Evolutionary conservation across 2,113 vertebrate genomes (phyloP).

Genomic region (Cryptomyrus ogoouensis): DNA sequence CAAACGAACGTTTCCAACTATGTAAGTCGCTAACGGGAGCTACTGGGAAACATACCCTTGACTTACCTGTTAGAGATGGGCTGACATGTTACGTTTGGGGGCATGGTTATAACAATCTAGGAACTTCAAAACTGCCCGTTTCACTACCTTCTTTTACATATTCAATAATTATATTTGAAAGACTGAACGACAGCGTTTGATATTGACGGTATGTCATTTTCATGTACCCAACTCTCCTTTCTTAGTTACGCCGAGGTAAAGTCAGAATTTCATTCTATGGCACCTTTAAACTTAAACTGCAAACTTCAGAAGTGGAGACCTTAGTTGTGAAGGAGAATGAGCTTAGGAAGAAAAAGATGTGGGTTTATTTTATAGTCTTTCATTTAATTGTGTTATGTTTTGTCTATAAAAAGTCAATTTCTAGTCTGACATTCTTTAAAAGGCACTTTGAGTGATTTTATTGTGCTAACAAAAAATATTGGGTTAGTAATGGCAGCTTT

Average conservation of each 20-base stretch:
- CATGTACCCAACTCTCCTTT: background rate
- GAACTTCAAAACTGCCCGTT: no score
- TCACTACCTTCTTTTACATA: background rate
- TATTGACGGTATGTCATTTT: background rate
- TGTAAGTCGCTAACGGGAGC: background rate
- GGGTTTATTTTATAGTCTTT: background rate
- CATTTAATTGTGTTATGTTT: background rate
- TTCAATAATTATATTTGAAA: background rate
- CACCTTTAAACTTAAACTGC: background rate
- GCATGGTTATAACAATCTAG: background rate
- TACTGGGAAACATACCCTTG: background rate
- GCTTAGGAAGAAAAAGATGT: background rate
- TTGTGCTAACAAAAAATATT: constrained; percentile 50
- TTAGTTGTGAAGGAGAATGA: background rate
- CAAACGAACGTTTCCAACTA: background rate
- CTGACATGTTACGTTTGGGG: background rate
- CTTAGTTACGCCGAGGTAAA: background rate
- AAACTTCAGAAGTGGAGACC: background rate
- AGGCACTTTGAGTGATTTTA: constrained; percentile 34
- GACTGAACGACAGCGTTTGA: background rate
- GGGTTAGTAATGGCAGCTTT: constrained; percentile 23
- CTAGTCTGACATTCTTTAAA: constrained; percentile 47
- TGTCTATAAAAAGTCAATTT: constrained; percentile 43
- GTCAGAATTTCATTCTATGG: background rate
- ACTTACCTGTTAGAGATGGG: background rate